phyloP scores from a whole-genome alignment of 2,113 vertebrate genomes.

The Coryphaenoides rupestris region DNA sequence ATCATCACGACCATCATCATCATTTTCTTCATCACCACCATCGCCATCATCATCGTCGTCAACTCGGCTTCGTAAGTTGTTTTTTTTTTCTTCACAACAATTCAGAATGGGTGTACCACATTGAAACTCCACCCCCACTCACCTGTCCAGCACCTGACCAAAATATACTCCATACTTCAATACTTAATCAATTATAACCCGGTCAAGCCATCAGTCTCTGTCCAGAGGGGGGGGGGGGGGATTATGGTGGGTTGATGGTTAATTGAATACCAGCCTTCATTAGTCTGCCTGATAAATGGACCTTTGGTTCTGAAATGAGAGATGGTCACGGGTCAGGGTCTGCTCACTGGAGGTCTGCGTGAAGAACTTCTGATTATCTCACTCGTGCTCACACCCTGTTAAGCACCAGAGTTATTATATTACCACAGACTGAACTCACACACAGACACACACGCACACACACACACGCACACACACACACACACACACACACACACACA shows the following conservation, averaged over 20 bases:
- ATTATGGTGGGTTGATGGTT: constrained; percentile 2
- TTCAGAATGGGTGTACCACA: too few species aligned
- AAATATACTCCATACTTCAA: not conserved
- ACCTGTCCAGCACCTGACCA: too few species aligned
- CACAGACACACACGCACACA: not conserved
- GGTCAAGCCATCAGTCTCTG: not conserved
- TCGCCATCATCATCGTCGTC: too few species aligned
- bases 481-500: not conserved
- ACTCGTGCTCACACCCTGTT: constrained; percentile 31
- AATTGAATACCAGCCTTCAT: constrained; percentile 43
- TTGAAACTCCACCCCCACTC: too few species aligned
- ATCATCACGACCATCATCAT: constrained; percentile 31
- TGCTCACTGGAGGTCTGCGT: constrained; percentile 30
- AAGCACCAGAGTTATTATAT: constrained; percentile 47
- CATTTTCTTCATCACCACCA: constrained; percentile 40
- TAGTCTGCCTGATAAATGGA: constrained; percentile 37
- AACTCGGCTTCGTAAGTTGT: too few species aligned
- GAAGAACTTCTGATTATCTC: constrained; percentile 38
- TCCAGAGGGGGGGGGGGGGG: not conserved
- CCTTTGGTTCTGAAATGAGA: constrained; percentile 40
- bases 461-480: not conserved
- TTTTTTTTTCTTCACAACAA: too few species aligned
- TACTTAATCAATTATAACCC: too few species aligned
- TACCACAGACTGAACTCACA: constrained; percentile 17
- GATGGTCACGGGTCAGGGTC: constrained; percentile 42